Percentiles rank a stretch among this genome's conserved stretches.
These are phyloP conservation scores for Craterocephalus amniculus DNA, from an alignment of 2,797 vertebrate genomes.

Conservation along the genomic window DNA sequence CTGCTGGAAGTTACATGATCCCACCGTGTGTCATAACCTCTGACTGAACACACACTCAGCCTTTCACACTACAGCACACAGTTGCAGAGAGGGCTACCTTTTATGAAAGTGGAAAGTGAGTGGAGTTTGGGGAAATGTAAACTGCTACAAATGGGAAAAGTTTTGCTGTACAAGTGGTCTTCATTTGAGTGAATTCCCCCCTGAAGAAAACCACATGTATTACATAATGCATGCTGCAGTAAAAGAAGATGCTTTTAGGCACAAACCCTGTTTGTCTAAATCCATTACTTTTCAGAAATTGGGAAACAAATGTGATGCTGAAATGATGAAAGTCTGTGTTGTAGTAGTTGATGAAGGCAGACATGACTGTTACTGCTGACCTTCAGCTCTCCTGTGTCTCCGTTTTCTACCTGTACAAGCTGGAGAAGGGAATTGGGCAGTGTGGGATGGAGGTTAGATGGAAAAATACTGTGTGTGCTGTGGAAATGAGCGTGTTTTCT, in stretches of 20 bases:
- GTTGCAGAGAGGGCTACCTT: too few relatives aligned
- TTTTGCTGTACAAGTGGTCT: neutral
- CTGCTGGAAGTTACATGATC: slow-evolving; percentile 33
- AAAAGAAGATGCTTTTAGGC: neutral
- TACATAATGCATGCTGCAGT: neutral
- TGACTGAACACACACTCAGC: slow-evolving; percentile 13
- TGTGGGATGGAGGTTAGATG: neutral
- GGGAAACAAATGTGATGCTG: neutral
- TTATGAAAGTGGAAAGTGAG: neutral
- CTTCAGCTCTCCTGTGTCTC: neutral
- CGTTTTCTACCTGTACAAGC: neutral
- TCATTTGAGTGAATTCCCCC: neutral
- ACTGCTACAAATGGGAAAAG: neutral
- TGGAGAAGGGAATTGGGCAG: neutral
- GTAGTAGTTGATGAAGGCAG: neutral
- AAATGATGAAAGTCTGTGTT: neutral
- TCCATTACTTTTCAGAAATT: neutral
- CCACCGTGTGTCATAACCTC: slow-evolving; percentile 6
- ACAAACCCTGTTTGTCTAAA: neutral
- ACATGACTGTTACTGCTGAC: neutral
- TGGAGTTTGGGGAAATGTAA: neutral
- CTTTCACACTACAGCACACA: neutral
- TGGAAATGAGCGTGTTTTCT: neutral
- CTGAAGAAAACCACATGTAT: neutral
- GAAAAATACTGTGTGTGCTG: neutral